Evolutionary conservation across 2,113 vertebrate species (phyloP).

Genomic region (Rattus norvegicus): GRCr8 NC_086022.1:20935001-20935500

Average conservation of each 20-base stretch:
- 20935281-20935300: background rate
- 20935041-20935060: background rate
- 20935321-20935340: conserved; percentile 14
- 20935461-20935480: background rate
- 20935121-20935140: conserved; percentile 64
- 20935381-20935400: background rate
- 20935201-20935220: conserved; percentile 60
- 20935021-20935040: background rate
- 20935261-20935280: conserved; percentile 43
- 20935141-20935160: conserved; percentile 49
- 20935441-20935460: conserved; percentile 49
- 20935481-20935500: background rate
- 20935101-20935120: conserved; percentile 73
- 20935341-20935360: conserved; percentile 48
- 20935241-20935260: conserved; percentile 63
- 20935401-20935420: background rate
- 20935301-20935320: conserved; percentile 62
- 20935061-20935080: conserved; percentile 32
- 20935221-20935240: conserved; percentile 62
- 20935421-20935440: background rate
- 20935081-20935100: conserved; percentile 75
- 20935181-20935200: conserved; percentile 67
- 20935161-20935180: conserved; percentile 77
- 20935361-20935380: background rate
- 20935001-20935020: conserved; percentile 33